Evolutionary conservation across 2,797 vertebrate species (phyloP), one percentile per base, ranked within the genome.

Genomic region (Poecilia wingei): DNA sequence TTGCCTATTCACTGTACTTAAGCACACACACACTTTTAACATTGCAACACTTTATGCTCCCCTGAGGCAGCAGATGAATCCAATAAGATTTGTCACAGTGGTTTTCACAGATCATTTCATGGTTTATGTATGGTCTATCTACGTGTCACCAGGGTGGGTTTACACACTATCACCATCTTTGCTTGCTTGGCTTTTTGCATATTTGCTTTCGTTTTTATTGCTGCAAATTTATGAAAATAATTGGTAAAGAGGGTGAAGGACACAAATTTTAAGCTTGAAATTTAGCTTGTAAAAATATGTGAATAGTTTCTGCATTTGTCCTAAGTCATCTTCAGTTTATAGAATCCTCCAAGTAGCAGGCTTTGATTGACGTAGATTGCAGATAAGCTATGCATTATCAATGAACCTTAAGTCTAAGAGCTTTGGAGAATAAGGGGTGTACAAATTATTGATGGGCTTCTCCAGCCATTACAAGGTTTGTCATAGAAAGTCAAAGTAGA

Each of bases 21-120:
- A 59, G n/a, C 55, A 59, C n/a, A 28, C 9, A 28, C 25, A 13
- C 1, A 4, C 78, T 61, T 71, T 69, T 74, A 80, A 79, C 70
- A 69, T 69, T 76, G 78, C 66, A 82, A 72, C 76, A 79, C 72
- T 76, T 55, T 75, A 70, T 75, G 78, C 77, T 85, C 61, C 79
- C 43, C 36, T 31, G 79, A 85, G 74, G 81, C 79, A 79, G 75
- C 66, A 82, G 77, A 83, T 81, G 80, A 80, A 84, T 55, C 66
- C 66, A 77, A 74, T 83, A 74, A 81, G 82, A 87, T 84, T 84
- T 78, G 75, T 79, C 78, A 72, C 75, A 61, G 74, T 68, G 36
- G 20, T 77, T 76, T 79, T 76, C 82, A 45, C 68, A 69, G 75
- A 80, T 85, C 33, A 81, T 84, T 76, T 82, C 74, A 74, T 53